A percentile compares a stretch with the other conserved stretches of the same genome.
Evolutionary conservation across 1,140 invertebrate genomes (phyloP).

Genomic region (Myzus persicae): DNA sequence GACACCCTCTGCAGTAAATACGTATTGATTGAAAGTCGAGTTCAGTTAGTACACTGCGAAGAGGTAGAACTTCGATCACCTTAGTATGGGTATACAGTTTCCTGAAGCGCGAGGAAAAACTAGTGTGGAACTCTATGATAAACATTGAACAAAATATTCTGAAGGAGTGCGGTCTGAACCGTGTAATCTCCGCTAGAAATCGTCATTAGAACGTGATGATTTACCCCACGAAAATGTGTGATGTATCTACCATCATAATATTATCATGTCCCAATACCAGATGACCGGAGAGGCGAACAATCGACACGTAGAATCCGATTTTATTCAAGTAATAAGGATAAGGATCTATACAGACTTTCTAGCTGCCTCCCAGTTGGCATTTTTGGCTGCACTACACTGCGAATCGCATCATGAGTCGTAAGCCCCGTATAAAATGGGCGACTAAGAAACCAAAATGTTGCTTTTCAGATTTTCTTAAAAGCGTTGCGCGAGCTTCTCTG

Average conservation of each 20-base stretch:
- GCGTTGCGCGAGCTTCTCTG: background rate
- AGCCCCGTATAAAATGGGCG: background rate
- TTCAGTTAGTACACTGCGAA: background rate
- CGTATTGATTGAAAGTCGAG: background rate
- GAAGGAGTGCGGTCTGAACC: background rate
- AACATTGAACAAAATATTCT: background rate
- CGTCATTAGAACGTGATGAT: background rate
- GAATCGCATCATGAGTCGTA: background rate
- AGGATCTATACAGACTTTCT: no score
- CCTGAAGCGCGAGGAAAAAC: background rate
- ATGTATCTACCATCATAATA: background rate
- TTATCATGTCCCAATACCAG: background rate
- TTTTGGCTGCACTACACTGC: background rate
- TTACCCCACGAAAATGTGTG: background rate
- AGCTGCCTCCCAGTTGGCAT: background rate
- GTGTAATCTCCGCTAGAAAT: no score
- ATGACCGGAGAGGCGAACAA: background rate
- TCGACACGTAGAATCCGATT: background rate
- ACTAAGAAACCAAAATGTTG: background rate
- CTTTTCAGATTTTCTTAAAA: background rate
- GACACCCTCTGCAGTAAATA: background rate
- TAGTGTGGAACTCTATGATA: no score
- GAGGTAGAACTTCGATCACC: background rate
- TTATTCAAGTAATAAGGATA: background rate
- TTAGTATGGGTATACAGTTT: background rate